Percentiles rank a stretch among this genome's conserved stretches.
Conservation (phyloP, 2,888 invertebrate species). For the Tachina fera region DNA sequence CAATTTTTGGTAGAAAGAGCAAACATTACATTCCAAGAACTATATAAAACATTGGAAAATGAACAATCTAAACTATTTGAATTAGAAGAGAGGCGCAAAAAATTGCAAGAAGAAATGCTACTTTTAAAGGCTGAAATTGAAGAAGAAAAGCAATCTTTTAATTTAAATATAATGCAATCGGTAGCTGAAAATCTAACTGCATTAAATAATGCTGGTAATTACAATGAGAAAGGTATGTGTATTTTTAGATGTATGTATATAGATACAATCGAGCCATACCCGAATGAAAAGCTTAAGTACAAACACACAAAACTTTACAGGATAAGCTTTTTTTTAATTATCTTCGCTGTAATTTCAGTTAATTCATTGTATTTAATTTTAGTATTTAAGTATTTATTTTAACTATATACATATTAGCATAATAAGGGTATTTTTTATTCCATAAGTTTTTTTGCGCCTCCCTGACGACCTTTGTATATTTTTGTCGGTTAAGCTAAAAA, state of each 20-base stretch:
- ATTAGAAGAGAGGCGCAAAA: conserved; percentile 74
- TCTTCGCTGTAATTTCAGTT: no score
- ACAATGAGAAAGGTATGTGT: neutral
- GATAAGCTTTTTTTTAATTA: no score
- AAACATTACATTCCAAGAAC: conserved; percentile 73
- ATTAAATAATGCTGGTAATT: conserved; percentile 26
- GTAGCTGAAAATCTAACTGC: conserved; percentile 54
- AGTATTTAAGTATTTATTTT: no score
- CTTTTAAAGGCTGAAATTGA: conserved; percentile 74
- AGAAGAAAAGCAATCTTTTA: conserved; percentile 72
- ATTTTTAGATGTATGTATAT: neutral
- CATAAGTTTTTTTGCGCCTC: no score
- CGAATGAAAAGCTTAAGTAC: no score
- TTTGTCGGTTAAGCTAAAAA: no score
- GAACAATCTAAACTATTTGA: conserved; percentile 74
- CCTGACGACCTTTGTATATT: no score
- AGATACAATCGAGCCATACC: neutral
- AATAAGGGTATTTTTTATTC: no score
- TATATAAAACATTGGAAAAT: conserved; percentile 73
- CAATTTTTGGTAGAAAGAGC: conserved; percentile 69
- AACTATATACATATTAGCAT: no score
- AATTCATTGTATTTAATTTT: no score
- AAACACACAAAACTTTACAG: no score
- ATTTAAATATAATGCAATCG: conserved; percentile 66
- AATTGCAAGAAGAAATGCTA: conserved; percentile 74